Evolutionary conservation across 2,888 invertebrate genomes (phyloP).

Genomic region (Thereva unica): DNA sequence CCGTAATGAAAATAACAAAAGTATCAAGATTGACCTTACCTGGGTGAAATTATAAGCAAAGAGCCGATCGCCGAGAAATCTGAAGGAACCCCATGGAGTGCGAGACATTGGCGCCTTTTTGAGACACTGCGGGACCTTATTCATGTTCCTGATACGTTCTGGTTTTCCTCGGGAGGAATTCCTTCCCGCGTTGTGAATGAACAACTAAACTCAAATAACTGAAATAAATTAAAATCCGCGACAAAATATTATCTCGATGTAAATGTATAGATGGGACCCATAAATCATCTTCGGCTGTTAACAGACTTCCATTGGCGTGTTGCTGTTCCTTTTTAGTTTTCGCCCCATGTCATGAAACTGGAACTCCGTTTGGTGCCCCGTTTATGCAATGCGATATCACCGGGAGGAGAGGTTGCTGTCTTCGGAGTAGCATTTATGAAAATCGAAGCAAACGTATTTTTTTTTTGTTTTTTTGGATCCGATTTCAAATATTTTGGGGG

Average conservation of each 20-base stretch:
- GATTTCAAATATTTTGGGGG: no score
- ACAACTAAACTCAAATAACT: conserved; percentile 34
- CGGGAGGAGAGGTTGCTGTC: no score
- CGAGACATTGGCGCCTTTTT: conserved; percentile 39
- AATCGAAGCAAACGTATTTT: no score
- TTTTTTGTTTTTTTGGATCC: no score
- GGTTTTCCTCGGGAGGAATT: conserved; percentile 12
- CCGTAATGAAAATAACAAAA: conserved; percentile 6
- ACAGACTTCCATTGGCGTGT: conserved; percentile 30
- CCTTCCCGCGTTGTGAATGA: conserved; percentile 11
- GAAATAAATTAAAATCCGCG: conserved; percentile 38
- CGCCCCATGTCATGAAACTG: no score
- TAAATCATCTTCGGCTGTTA: conserved; percentile 35
- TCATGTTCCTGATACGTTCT: conserved; percentile 21
- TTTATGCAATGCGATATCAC: no score
- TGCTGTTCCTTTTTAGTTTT: no score
- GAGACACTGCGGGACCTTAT: conserved; percentile 36
- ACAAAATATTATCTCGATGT: conserved; percentile 39
- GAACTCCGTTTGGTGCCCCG: no score
- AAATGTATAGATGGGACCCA: conserved; percentile 25
- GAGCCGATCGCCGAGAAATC: conserved; percentile 25
- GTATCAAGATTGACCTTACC: conserved; percentile 27
- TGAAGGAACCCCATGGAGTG: conserved; percentile 36
- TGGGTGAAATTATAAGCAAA: conserved; percentile 28
- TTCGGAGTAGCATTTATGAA: no score